Conservation (phyloP, 2,797 vertebrate genomes). For the Poeciliopsis turneri region DNA sequence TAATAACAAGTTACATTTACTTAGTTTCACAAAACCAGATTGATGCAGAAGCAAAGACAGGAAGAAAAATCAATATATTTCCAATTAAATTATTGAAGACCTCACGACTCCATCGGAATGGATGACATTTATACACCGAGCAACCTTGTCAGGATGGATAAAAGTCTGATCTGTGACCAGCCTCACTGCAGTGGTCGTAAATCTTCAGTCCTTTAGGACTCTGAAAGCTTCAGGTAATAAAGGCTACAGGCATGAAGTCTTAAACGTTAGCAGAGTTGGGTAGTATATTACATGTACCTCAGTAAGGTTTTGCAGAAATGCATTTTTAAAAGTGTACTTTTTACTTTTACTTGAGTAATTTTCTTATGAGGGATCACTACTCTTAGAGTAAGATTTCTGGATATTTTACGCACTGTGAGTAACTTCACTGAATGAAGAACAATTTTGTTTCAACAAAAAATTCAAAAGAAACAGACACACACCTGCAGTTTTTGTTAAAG, state of each 20-base stretch:
- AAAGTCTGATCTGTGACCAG: conserved; percentile 49
- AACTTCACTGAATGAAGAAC: no score
- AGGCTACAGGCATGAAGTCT: conserved; percentile 1
- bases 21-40: conserved; percentile 11
- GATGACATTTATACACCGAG: conserved; percentile 41
- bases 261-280: no score
- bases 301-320: no score
- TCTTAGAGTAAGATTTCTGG: no score
- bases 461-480: not conserved
- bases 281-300: no score
- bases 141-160: conserved; percentile 54
- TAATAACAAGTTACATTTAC: no score
- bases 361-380: no score
- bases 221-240: conserved; percentile 1
- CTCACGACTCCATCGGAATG: conserved; percentile 47
- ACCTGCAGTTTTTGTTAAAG: no score
- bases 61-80: conserved; percentile 41
- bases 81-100: conserved; percentile 27
- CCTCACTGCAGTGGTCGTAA: conserved; percentile 53
- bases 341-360: no score
- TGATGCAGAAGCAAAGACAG: conserved; percentile 25
- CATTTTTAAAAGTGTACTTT: no score
- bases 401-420: no score
- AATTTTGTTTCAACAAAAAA: no score
- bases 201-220: conserved; percentile 40